Evolutionary conservation across 2,797 vertebrate genomes (phyloP), one percentile per base, ranked within the genome.

Genomic region (Myiothlypis coronata): DNA sequence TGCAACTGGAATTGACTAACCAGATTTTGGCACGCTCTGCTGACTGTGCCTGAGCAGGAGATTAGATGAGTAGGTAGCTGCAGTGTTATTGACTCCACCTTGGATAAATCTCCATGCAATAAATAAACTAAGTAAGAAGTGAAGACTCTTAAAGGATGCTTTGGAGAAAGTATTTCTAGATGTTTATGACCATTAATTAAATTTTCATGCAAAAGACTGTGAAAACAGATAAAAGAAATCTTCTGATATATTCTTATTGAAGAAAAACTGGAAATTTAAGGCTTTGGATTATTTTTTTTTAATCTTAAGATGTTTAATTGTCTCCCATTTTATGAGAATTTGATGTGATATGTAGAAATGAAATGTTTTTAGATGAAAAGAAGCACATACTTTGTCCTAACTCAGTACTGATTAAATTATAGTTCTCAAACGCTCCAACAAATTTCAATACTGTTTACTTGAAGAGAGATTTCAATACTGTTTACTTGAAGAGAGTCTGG

Each of bases 81-180:
- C 87, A 87, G 68, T 88, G 89, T 80, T 94, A 93, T 68, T 94
- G 85, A 61, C 82, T 94, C 82, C 72, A 86, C 85, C 89, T 87
- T 93, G 87, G 76, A 43, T 80, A 84, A 89, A 83, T 91, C 37
- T 68, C 41, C 19, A n/a, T 70, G 60, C 37, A 77, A 17, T 70
- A 85, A 91, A 70, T 70, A 83, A 75, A 52, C 47, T 59, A 11
- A 26, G 9, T 83, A 44, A 83, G 47, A 75, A 83, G 43, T 55
- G 35, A 86, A 49, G 69, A 32, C 76, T 85, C n/a, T 61, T 81
- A 78, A 68, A 78, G 13, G n/a, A 64, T 75, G 50, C 35, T 94
- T 86, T 86, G 26, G 61, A 81, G 57, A 86, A 95, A 75, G 28
- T 71, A 20, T 63, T 94, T 84, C 10, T 79, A 65, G 23, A 24